Evolutionary conservation across 92 coral and sea anemone genomes (phyloP).

Genomic region (Zoanthus sociatus): DNA sequence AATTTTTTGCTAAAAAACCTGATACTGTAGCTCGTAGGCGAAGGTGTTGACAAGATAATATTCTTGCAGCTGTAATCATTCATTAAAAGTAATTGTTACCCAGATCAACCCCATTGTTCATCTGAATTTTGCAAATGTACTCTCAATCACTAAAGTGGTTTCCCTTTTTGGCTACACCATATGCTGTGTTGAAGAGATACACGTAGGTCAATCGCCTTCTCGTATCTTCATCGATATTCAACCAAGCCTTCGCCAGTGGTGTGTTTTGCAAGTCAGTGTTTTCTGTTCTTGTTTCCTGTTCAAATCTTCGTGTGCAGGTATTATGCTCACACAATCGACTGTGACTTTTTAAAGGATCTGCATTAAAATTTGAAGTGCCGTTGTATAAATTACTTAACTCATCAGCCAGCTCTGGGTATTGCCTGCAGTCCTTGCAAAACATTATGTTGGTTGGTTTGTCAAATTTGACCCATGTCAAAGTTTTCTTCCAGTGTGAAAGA

Average conservation of each 20-base stretch:
- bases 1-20: too few species aligned
- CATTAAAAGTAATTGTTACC: too few species aligned
- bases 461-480: background rate
- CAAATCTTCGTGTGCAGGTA: conserved; percentile 6
- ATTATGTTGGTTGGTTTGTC: background rate
- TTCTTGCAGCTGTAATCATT: too few species aligned
- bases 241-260: conserved; percentile 28
- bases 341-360: too few species aligned
- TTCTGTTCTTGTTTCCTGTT: background rate
- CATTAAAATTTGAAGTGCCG: conserved; percentile 40
- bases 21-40: too few species aligned
- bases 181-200: too few species aligned
- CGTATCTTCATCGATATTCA: conserved; percentile 1
- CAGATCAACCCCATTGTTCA: too few species aligned
- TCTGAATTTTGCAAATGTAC: too few species aligned
- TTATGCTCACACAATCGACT: conserved; percentile 29
- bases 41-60: too few species aligned
- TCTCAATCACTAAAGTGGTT: too few species aligned
- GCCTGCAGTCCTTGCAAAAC: conserved; percentile 2
- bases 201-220: too few species aligned
- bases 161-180: too few species aligned
- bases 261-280: conserved; percentile 34
- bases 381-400: conserved; percentile 35
- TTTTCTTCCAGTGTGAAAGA: conserved; percentile 13
- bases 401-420: conserved; percentile 15